phyloP scores from a whole-genome alignment of 2,113 vertebrate species.

The Speoplatyrhinus poulsoni region DNA sequence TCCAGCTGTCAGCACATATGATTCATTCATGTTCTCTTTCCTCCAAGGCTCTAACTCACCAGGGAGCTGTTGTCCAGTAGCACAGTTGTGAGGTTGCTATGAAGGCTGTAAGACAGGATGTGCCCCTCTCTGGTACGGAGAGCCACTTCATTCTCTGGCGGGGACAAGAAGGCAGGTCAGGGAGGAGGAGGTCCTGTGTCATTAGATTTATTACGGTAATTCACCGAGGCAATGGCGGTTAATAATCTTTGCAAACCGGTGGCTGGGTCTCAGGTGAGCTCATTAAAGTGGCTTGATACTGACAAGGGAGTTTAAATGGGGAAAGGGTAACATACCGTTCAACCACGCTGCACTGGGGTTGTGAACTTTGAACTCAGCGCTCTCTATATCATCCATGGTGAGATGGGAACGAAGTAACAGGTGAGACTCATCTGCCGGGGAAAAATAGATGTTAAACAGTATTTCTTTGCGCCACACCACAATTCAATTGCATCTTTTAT shows the following conservation, averaged over 20 bases:
- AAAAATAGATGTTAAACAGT: not conserved
- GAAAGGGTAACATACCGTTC: constrained; percentile 65
- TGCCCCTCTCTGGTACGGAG: constrained; percentile 75
- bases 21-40: constrained; percentile 36
- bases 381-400: constrained; percentile 79
- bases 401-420: constrained; percentile 68
- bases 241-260: not conserved
- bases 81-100: constrained; percentile 67
- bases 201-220: constrained; percentile 3
- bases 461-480: not conserved
- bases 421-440: constrained; percentile 71
- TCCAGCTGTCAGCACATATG: constrained; percentile 25
- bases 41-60: constrained; percentile 66
- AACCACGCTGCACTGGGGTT: constrained; percentile 72
- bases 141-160: constrained; percentile 74
- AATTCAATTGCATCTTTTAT: too few relatives aligned
- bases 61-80: constrained; percentile 81
- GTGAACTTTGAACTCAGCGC: constrained; percentile 71
- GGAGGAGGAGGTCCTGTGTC: constrained; percentile 1
- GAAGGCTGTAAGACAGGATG: constrained; percentile 71
- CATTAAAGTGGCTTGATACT: not conserved
- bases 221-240: not conserved
- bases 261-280: not conserved
- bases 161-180: constrained; percentile 23
- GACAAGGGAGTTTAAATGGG: not conserved